Base-by-base conservation (phyloP, 2,888 invertebrate species). In the Athetis lepigone region DNA sequence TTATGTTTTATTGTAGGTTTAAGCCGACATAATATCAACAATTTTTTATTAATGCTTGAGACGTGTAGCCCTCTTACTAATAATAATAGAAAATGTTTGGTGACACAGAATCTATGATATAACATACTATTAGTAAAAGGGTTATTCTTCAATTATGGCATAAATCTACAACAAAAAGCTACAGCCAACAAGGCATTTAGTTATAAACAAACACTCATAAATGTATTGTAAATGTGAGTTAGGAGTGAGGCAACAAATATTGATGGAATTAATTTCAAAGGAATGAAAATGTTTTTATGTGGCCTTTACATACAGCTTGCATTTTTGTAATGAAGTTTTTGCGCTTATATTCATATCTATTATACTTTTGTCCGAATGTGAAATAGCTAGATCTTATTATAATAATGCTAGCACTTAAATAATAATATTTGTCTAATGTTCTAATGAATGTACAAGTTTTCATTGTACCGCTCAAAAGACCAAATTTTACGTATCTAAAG, bases 181-280 rank as follows among this genome's bases (percentile, higher is more conserved):
- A 43, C 19, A 36, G 58, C 45, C 52, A 76, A 33, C 29, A 52
- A 51, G 49, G 54, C 27, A 47, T 42, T 59, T 63, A 50, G 57
- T 33, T 37, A 19, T 43, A n/a, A n/a, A n/a, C n/a, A 59, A 62
- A 76, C 58, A 49, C 33, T 47, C 33, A 40, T 57, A 50, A 9
- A 62, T 56, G 29, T 57, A 25, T 55, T 47, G 9, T 55, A 42
- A 57, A 67, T 71, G 68, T 67, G 59, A 66, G 71, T 75, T 57
- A 66, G 59, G 65, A 66, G 62, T 78, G 61, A 69, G 61, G 64
- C 72, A 72, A 72, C 40, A 50, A 46, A 62, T 27, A 47, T 50
- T 47, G 18, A 69, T 69, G 54, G 46, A 64, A 59, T 64, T 27
- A 52, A 13, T 56, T 58, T 63, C 36, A 37, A 19, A 6, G 39